A percentile compares a stretch with the other conserved stretches of the same genome.
These are phyloP conservation scores for Pangasianodon gigas DNA, from an alignment of 2,113 vertebrate species.

Conservation along the genomic window DNA sequence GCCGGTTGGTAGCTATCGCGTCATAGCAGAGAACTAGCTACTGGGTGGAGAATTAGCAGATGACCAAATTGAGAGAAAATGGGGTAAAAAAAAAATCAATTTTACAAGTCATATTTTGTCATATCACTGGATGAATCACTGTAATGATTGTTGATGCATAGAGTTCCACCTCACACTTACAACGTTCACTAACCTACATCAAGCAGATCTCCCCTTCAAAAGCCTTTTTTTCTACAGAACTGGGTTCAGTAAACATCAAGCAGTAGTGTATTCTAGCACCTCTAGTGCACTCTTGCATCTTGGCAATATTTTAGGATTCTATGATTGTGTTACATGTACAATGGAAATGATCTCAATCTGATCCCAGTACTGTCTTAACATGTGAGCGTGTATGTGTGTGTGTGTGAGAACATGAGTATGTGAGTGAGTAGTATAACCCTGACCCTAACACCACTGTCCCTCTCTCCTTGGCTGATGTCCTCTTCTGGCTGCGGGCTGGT, in stretches of 20 bases:
- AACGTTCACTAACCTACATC: slow-evolving; percentile 37
- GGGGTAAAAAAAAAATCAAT: not conserved
- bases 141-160: not conserved
- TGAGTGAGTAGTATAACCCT: slow-evolving; percentile 46
- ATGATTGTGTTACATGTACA: slow-evolving; percentile 2
- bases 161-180: not conserved
- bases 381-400: not conserved
- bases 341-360: not conserved
- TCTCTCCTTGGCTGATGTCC: slow-evolving; percentile 70
- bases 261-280: not conserved
- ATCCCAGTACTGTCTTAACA: slow-evolving; percentile 43
- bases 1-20: not conserved
- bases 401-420: slow-evolving; percentile 9
- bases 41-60: not conserved
- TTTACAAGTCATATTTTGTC: not conserved
- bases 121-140: not conserved
- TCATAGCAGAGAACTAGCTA: not conserved
- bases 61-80: not conserved
- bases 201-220: slow-evolving; percentile 17
- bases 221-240: slow-evolving; percentile 26
- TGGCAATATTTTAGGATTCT: not conserved
- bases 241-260: slow-evolving; percentile 33
- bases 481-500: slow-evolving; percentile 60
- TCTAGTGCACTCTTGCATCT: not conserved
- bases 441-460: slow-evolving; percentile 70